These are phyloP conservation scores for Agapornis canus DNA, from an alignment of 2,797 vertebrate genomes.

Conservation along the genomic window DNA sequence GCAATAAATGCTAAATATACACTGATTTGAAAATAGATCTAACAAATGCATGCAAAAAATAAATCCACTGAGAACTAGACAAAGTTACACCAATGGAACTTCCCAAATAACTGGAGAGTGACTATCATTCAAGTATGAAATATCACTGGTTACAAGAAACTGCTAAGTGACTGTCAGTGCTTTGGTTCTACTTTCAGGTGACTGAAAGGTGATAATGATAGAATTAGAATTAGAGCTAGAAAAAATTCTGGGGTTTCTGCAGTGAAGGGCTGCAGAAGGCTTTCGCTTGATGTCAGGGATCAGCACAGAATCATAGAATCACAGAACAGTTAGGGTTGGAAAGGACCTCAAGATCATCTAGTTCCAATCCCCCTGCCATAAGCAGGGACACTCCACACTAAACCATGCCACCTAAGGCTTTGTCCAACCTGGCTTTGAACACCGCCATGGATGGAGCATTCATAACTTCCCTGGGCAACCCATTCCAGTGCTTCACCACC, in stretches of 20 bases:
- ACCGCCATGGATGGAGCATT: too few relatives aligned
- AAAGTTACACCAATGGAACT: not conserved
- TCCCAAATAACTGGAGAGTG: not conserved
- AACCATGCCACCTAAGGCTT: too few relatives aligned
- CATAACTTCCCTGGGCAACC: too few relatives aligned
- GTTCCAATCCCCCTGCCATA: too few relatives aligned
- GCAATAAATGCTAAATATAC: not conserved
- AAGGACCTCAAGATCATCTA: too few relatives aligned
- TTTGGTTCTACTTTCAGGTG: not conserved
- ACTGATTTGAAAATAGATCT: not conserved
- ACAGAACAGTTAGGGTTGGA: too few relatives aligned
- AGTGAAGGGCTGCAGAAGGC: not conserved
- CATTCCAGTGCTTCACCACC: too few relatives aligned
- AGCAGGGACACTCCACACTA: too few relatives aligned
- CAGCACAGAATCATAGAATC: not conserved
- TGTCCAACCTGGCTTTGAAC: too few relatives aligned
- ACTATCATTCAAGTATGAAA: not conserved
- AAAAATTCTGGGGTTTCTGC: not conserved
- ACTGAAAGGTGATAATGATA: not conserved
- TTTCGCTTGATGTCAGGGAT: not conserved
- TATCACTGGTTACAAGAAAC: not conserved
- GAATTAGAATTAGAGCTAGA: not conserved
- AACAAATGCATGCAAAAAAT: not conserved
- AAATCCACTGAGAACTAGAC: not conserved
- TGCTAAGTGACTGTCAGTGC: not conserved